phyloP scores from a whole-genome alignment of 2,888 invertebrate species.

The Pristionchus fissidentatus region DNA sequence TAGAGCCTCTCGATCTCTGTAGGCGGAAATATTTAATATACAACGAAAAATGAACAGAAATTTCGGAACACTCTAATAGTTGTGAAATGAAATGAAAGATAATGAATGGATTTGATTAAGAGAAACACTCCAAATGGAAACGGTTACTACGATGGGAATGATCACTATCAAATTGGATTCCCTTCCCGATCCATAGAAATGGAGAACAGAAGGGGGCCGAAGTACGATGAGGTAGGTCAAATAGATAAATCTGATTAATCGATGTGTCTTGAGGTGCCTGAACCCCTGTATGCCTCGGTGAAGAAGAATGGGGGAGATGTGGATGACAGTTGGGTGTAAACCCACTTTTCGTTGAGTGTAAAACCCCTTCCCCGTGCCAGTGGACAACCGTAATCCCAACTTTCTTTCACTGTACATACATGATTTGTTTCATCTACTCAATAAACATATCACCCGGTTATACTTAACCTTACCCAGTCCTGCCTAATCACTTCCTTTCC shows the following conservation, averaged over 20 bases:
- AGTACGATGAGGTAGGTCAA: slow-evolving; percentile 4
- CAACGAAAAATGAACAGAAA: no score
- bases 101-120: neutral
- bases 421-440: neutral
- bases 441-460: neutral
- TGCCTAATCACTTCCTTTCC: neutral
- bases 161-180: neutral
- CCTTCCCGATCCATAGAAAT: neutral
- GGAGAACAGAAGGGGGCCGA: neutral
- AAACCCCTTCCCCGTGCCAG: no score
- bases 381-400: no score
- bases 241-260: neutral
- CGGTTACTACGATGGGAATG: neutral
- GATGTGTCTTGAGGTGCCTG: slow-evolving; percentile 46
- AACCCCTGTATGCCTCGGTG: slow-evolving; percentile 74
- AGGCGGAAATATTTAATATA: no score
- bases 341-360: neutral
- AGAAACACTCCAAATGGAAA: neutral
- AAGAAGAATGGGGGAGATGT: slow-evolving; percentile 62
- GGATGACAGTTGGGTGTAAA: slow-evolving; percentile 72
- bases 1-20: no score
- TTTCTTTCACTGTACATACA: no score
- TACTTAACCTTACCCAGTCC: neutral
- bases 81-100: neutral
- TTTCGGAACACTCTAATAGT: neutral